Percentiles rank a stretch among this genome's conserved stretches.
These are phyloP conservation scores for Nemoura dubitans DNA, from an alignment of 2,888 invertebrate genomes.

Conservation along the genomic window DNA sequence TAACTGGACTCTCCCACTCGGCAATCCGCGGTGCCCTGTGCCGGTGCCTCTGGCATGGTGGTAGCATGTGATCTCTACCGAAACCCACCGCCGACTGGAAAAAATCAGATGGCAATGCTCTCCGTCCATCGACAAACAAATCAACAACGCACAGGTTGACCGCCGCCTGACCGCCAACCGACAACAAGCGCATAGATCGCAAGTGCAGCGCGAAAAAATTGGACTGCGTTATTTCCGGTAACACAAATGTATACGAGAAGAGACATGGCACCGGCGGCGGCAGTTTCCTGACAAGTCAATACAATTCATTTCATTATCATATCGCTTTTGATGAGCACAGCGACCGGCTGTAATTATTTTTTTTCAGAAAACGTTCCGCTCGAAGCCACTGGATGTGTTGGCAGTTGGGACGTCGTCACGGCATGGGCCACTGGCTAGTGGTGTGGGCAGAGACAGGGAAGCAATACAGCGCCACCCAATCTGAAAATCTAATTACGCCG, in stretches of 20 bases:
- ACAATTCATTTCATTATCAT: neutral
- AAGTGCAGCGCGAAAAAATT: neutral
- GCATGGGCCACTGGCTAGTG: too few species aligned
- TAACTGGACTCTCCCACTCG: slow-evolving; percentile 12
- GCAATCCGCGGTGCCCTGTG: too few species aligned
- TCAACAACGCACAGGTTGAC: neutral
- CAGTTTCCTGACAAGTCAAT: neutral
- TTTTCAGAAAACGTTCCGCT: neutral
- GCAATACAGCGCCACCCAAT: neutral
- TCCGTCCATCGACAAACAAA: neutral
- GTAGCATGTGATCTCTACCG: slow-evolving; percentile 12
- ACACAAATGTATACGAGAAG: neutral
- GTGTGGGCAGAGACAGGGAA: neutral
- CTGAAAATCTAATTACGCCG: neutral
- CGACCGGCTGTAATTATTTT: neutral
- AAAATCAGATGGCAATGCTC: neutral
- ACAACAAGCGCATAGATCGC: neutral
- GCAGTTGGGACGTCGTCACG: too few species aligned
- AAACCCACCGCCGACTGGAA: neutral
- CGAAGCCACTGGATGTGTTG: neutral
- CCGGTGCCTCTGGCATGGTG: neutral
- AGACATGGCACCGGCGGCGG: neutral
- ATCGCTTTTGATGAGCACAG: neutral
- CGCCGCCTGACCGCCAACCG: neutral
- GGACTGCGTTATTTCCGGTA: neutral